Conservation (phyloP, 2,888 invertebrate genomes). For the Mesochorus sp. region DNA sequence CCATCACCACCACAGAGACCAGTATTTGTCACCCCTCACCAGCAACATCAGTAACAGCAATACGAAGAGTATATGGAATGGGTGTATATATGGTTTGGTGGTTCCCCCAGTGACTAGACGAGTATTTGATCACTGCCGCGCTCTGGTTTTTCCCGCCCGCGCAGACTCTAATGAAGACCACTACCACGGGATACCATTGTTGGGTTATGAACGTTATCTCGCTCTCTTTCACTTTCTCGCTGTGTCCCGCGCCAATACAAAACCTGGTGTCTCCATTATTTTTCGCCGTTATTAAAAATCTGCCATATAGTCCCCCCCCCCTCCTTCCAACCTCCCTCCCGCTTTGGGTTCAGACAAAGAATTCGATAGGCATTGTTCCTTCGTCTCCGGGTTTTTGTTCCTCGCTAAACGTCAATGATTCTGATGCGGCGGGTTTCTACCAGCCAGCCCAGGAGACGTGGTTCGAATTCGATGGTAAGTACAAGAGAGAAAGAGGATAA, state of each 20-base stretch:
- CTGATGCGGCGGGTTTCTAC: constrained; percentile 68
- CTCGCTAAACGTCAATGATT: constrained; percentile 79
- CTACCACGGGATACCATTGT: constrained; percentile 71
- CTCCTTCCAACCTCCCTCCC: too few relatives aligned
- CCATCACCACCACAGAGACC: neutral
- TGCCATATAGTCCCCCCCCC: constrained; percentile 65
- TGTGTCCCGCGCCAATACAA: constrained; percentile 17
- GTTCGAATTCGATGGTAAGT: constrained; percentile 36
- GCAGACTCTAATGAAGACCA: constrained; percentile 76
- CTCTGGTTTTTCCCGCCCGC: constrained; percentile 50
- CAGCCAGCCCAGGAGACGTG: constrained; percentile 64
- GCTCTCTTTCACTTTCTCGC: neutral
- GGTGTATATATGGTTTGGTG: constrained; percentile 31
- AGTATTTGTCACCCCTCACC: constrained; percentile 39
- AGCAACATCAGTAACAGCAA: constrained; percentile 45
- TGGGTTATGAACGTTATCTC: constrained; percentile 64
- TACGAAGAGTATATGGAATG: constrained; percentile 19
- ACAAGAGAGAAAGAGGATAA: constrained; percentile 61
- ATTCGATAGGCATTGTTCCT: constrained; percentile 80
- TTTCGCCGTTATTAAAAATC: constrained; percentile 81
- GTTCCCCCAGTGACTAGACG: constrained; percentile 64
- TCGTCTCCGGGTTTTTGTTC: constrained; percentile 76
- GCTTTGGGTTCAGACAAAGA: constrained; percentile 78
- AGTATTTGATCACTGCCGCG: constrained; percentile 66
- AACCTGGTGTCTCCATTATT: constrained; percentile 78